Conservation (phyloP, 1,140 invertebrate species). For the Notospermus geniculatus region DNA sequence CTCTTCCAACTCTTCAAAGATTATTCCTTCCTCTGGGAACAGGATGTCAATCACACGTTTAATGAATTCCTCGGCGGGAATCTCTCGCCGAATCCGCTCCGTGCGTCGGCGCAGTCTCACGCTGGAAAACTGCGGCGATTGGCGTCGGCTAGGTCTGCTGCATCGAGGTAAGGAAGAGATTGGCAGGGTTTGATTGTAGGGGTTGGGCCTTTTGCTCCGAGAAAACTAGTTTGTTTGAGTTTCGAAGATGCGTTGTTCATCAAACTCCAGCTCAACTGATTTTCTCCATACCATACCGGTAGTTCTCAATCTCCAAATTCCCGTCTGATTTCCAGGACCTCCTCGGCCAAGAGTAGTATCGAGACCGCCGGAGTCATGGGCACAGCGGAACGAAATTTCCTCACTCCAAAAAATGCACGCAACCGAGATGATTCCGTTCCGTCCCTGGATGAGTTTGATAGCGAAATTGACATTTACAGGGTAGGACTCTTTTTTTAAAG, state of each 20-base stretch:
- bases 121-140: slow-evolving; percentile 29
- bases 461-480: slow-evolving; percentile 54
- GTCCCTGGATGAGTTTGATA: slow-evolving; percentile 53
- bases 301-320: not conserved
- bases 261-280: no score
- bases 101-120: slow-evolving; percentile 26
- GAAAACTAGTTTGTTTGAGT: no score
- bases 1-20: slow-evolving; percentile 40
- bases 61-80: slow-evolving; percentile 47
- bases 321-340: slow-evolving; percentile 28
- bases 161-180: slow-evolving; percentile 41
- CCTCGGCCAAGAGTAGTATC: slow-evolving; percentile 41
- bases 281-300: not conserved
- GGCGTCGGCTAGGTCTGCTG: slow-evolving; percentile 34
- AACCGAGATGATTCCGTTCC: slow-evolving; percentile 44
- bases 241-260: no score
- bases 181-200: no score
- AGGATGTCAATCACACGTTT: slow-evolving; percentile 55
- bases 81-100: slow-evolving; percentile 43
- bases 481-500: slow-evolving; percentile 25
- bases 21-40: slow-evolving; percentile 51
- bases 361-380: slow-evolving; percentile 38
- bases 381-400: slow-evolving; percentile 47
- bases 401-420: slow-evolving; percentile 43
- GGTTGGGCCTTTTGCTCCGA: no score